Base-by-base conservation (phyloP, 2,888 invertebrate species). In the Drosophila lutescens region DNA sequence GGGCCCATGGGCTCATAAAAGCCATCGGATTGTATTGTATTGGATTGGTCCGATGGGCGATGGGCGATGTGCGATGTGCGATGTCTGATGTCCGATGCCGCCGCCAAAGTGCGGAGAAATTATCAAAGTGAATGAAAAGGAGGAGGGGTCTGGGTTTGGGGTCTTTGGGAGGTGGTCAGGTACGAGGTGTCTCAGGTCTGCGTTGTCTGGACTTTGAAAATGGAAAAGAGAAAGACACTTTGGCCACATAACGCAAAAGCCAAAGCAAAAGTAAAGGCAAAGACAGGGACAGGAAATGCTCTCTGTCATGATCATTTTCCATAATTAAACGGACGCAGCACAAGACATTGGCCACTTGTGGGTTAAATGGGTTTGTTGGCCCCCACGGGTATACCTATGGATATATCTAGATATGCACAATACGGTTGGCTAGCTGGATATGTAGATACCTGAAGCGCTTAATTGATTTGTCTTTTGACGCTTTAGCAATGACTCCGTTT, bases 331-430 rank as follows among this genome's bases (percentile, higher is more conserved):
- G 78, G 71, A 78, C 76, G 72, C 82, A 70, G 55, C 74, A 54
- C 46, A 71, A 87, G 82, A 74, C 83, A 77, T 77, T 85, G 83
- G 83, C 72, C 72, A 79, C 76, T 89, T 89, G 89, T 87, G 80
- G 88, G 90, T 88, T 89, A 88, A 88, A 77, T 84, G 90, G 80
- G 90, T 88, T 88, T 88, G 77, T 88, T 88, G 90, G 89, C 88
- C 88, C 79, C 84, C n/a, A 9, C 17, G 26, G 17, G 40, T 38
- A 44, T 17, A 10, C 20, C 23, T 30, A 10, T 20, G 15, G 5
- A 10, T 38, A 15, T 34, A 15, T 40, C n/a, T 26, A n/a, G 7
- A 23, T 26, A 40, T 57, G 17, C 13, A 30, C n/a, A 38, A n/a
- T 4, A 17, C 46, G 50, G 12, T 38, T 44, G 44, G 15, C 23